phyloP scores from a whole-genome alignment of 1,140 invertebrate genomes.

The Papilio glaucus region DNA sequence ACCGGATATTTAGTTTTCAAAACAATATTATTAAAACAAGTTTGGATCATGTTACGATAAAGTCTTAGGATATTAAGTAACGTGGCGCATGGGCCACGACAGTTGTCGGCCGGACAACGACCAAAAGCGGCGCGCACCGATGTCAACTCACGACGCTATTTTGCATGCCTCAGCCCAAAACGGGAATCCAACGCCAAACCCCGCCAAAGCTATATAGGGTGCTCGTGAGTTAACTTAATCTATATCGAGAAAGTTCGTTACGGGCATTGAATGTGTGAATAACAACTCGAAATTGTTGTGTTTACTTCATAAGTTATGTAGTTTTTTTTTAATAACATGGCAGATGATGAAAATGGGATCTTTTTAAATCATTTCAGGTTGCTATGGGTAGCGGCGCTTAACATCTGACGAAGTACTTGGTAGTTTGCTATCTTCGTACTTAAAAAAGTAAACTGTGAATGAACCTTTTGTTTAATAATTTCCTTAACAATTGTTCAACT shows the following conservation, averaged over 20 bases:
- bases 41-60: conserved; percentile 29
- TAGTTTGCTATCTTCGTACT: too few species aligned
- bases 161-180: conserved; percentile 27
- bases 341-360: too few species aligned
- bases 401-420: too few species aligned
- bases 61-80: conserved; percentile 18
- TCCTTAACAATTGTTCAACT: too few species aligned
- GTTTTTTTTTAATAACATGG: too few species aligned
- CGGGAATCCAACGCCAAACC: neutral
- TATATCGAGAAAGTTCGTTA: conserved; percentile 12
- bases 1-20: conserved; percentile 9
- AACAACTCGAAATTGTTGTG: neutral
- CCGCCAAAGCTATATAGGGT: conserved; percentile 21
- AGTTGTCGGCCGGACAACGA: conserved; percentile 23
- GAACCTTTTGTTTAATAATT: too few species aligned
- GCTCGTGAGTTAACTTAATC: neutral
- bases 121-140: conserved; percentile 29
- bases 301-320: neutral
- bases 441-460: too few species aligned
- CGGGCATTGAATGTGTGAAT: neutral
- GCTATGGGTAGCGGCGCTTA: too few species aligned
- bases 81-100: conserved; percentile 15
- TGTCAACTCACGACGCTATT: conserved; percentile 1
- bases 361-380: too few species aligned
- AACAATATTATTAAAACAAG: conserved; percentile 31